Evolutionary conservation across 2,888 invertebrate species (phyloP), one percentile per base, ranked within the genome.

Genomic region (Oscheius sp.): DNA sequence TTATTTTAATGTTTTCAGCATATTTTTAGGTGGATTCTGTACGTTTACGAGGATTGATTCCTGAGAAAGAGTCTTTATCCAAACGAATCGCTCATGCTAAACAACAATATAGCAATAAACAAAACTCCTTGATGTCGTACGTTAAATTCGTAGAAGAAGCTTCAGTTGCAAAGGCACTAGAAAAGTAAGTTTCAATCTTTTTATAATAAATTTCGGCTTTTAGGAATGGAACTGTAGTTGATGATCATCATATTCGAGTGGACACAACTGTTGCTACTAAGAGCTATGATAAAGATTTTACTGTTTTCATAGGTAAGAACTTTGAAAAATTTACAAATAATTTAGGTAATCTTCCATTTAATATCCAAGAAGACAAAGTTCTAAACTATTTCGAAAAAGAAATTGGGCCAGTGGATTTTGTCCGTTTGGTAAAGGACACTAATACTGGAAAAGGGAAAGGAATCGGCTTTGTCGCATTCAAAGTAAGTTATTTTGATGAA

Each of bases 391-490:
- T 78, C 46, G 39, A 70, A 10, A 68, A 71, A 31, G 57, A 71
- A 29, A 57, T 78, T 23, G 78, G 78, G 10, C 69, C 73, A 10
- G 73, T 78, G 6, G 70, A 69, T 25, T 71, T 55, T 20, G 71
- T 73, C 0, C 42, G 78, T 58, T 66, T 76, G 31, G 69, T 75
- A 15, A 52, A 73, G 46, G 76, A 78, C 33, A 70, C 65, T 27
- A 42, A 2, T 2, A 76, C 75, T 10, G 76, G 78, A 50, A 33
- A 25, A 5, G 75, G 75, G 34, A 76, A 75, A 68, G 78, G 78
- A 65, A 76, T 76, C 46, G 76, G 73, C 1, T 78, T 78, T 31
- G 75, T 76, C 20, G 61, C 58, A 23, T 78, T 78, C 66, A 73
- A 76, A 63, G 71, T 71, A 20, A 2, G 6, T 34, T 10, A 15